Base-by-base conservation (phyloP, 2,888 invertebrate species). In the Spicauda simplicius region DNA sequence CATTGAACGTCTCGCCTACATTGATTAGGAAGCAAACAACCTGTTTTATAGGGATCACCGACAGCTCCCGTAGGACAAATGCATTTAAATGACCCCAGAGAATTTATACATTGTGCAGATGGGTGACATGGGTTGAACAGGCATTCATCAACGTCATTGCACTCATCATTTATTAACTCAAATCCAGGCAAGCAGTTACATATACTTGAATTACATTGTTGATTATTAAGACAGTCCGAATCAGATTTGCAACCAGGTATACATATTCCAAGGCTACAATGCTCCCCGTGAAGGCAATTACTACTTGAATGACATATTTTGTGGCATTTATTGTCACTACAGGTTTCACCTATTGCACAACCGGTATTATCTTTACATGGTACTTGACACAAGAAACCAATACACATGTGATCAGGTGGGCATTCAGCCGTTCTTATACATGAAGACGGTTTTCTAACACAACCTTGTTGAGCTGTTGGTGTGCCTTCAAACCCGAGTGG, bases 261-360 rank as follows among this genome's bases (percentile, higher is more conserved):
- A 79, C 98, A 98, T 53, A 96, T 94, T 63, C 98, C 97, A 70
- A 95, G 95, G 72, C 95, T 95, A 76, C 98, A 98, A 69, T 98
- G 95, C 91, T 98, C 98, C 59, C 98, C 98, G 2, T 97, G 96
- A 76, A 98, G 93, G 78, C 98, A 98, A 80, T 98, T 98, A 79
- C 97, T 97, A 82, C 97, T 97, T 11, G 97, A 96, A 80, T 97
- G 97, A 82, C 98, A 98, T 45, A 98, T 95, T 91, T 97, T 98
- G 19, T 96, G 94, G 78, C 98, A 98, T 72, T 96, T 94, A 73
- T 95, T 96, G 75, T 96, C 96, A 69, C 94, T 94, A 79, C 98
- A 98, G 70, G 96, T 95, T 88, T 98, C 98, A 14, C 98, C 98
- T 53, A 96, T 94, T 0, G 97, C 98, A 81, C 98, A 98, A 20